phyloP scores from a whole-genome alignment of 1,140 invertebrate species.

The Nymphalis io region DNA sequence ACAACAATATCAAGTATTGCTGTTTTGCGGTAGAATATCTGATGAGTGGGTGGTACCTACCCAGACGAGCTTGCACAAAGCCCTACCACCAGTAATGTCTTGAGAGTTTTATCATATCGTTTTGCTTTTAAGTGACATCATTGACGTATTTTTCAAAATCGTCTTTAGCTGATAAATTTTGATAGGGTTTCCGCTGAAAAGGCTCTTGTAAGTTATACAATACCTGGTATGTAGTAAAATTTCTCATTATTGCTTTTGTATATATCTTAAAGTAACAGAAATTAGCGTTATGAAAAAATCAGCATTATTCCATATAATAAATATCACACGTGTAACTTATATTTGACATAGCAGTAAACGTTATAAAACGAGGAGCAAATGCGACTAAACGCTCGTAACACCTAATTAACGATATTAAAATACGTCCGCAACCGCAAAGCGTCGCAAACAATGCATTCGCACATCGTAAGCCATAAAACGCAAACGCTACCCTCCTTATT shows the following conservation, averaged over 20 bases:
- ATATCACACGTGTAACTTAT: constrained; percentile 30
- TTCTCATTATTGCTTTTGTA: too few relatives aligned
- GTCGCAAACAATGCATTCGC: constrained; percentile 71
- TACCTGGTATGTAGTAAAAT: too few relatives aligned
- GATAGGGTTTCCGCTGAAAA: too few relatives aligned
- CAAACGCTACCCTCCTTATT: constrained; percentile 77
- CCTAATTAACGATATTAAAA: constrained; percentile 80
- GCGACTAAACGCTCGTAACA: constrained; percentile 60
- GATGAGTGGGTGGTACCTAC: too few relatives aligned
- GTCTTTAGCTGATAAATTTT: neutral
- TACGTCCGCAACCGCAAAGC: constrained; percentile 68
- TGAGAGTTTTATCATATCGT: constrained; percentile 51
- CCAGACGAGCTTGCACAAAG: too few relatives aligned
- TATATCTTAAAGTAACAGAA: neutral
- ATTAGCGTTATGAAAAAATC: neutral
- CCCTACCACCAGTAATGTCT: too few relatives aligned
- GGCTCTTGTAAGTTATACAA: too few relatives aligned
- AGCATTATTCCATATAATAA: constrained; percentile 7
- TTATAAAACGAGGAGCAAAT: constrained; percentile 44
- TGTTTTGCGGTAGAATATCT: too few relatives aligned
- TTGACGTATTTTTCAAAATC: neutral
- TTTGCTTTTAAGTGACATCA: constrained; percentile 4
- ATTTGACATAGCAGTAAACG: constrained; percentile 35
- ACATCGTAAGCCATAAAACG: constrained; percentile 77
- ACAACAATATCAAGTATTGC: too few relatives aligned